A percentile compares a stretch with the other conserved stretches of the same genome.
Evolutionary conservation across 2,888 invertebrate genomes (phyloP).

Genomic region (Volucella zonaria): DNA sequence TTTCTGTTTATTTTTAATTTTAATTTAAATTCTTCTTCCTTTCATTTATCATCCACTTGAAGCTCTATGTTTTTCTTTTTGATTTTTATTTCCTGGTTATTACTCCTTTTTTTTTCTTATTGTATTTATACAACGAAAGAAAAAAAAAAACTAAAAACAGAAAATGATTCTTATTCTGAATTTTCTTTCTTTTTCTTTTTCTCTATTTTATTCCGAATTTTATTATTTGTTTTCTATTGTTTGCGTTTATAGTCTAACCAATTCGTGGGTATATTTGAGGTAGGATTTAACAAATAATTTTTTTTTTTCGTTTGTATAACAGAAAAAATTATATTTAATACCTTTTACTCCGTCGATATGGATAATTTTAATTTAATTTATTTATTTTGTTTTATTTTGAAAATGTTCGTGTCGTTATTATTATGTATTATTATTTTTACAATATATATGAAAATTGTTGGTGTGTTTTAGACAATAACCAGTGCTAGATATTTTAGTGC

Average conservation of each 20-base stretch:
- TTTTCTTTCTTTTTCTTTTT: slow-evolving; percentile 52
- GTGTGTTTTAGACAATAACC: slow-evolving; percentile 15
- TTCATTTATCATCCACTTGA: background rate
- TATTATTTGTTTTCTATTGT: slow-evolving; percentile 66
- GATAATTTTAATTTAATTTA: slow-evolving; percentile 1
- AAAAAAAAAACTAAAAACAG: slow-evolving; percentile 68
- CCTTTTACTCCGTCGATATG: slow-evolving; percentile 4
- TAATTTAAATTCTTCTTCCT: slow-evolving; percentile 17
- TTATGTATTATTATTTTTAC: slow-evolving; percentile 1
- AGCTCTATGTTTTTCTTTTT: slow-evolving; percentile 55
- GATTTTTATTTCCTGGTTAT: slow-evolving; percentile 59
- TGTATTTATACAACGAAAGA: slow-evolving; percentile 70
- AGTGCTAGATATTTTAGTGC: slow-evolving; percentile 1
- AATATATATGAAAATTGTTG: slow-evolving; percentile 4
- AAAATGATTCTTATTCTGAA: slow-evolving; percentile 65
- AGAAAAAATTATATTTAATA: slow-evolving; percentile 36
- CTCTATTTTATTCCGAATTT: slow-evolving; percentile 73
- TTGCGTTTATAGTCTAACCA: slow-evolving; percentile 80
- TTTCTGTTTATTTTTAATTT: slow-evolving; percentile 54
- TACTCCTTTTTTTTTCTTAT: slow-evolving; percentile 65
- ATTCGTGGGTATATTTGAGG: slow-evolving; percentile 83
- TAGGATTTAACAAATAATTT: slow-evolving; percentile 78
- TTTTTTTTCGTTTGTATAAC: slow-evolving; percentile 40
- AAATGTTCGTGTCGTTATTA: slow-evolving; percentile 10
- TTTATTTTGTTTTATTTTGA: slow-evolving; percentile 18